Evolutionary conservation across 2,888 invertebrate species (phyloP).

Genomic region (Trissoscelio sp.): DNA sequence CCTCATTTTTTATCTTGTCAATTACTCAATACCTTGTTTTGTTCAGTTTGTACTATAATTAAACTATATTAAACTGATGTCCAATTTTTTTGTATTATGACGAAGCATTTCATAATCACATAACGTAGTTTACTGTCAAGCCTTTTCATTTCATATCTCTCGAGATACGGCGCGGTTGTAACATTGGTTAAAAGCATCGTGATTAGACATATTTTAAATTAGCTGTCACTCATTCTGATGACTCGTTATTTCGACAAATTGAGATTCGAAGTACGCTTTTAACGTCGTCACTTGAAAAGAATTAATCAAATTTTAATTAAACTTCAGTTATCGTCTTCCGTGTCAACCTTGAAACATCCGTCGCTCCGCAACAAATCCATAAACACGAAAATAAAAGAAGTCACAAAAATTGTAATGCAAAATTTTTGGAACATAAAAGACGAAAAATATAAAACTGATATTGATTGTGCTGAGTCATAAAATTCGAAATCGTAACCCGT

Average conservation of each 20-base stretch:
- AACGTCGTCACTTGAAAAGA: constrained; percentile 24
- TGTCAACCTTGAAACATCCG: neutral
- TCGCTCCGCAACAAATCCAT: too few species aligned
- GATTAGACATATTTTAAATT: constrained; percentile 52
- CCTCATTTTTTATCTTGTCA: too few species aligned
- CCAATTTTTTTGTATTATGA: too few species aligned
- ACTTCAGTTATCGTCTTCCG: neutral
- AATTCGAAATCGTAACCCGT: too few species aligned
- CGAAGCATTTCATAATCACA: too few species aligned
- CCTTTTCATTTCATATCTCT: constrained; percentile 8
- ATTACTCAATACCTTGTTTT: too few species aligned
- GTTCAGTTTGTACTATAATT: too few species aligned
- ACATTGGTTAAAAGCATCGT: constrained; percentile 31
- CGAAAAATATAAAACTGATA: too few species aligned
- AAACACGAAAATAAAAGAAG: neutral
- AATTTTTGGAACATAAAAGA: too few species aligned
- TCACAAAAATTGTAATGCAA: too few species aligned
- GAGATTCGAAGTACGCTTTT: constrained; percentile 31
- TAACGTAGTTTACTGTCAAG: neutral
- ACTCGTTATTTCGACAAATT: constrained; percentile 36
- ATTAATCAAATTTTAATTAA: constrained; percentile 41
- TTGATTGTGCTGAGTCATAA: too few species aligned
- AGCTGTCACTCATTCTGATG: constrained; percentile 38
- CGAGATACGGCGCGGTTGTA: neutral
- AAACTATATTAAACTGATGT: too few species aligned